Conservation (phyloP, 2,797 vertebrate genomes). For the Hippopotamyrus pictus region DNA sequence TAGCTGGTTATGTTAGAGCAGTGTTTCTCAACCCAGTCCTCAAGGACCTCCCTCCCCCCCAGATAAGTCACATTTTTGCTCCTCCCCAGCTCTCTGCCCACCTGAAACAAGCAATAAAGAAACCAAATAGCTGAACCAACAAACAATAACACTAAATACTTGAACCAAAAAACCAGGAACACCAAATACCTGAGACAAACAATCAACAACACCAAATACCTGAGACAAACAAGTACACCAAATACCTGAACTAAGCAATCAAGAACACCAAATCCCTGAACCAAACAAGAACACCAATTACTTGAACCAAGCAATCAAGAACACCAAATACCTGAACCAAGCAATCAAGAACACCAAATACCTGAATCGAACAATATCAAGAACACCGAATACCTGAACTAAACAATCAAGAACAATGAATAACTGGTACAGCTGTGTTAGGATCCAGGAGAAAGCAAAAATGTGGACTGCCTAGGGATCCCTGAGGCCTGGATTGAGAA, state of each 20-base stretch:
- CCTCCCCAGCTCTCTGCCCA: neutral
- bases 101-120: neutral
- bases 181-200: neutral
- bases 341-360: neutral
- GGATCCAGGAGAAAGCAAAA: neutral
- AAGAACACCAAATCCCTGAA: too few relatives aligned
- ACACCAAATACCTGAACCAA: neutral
- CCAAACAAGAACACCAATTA: too few relatives aligned
- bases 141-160: neutral
- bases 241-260: neutral
- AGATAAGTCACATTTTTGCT: neutral
- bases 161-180: neutral
- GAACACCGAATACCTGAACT: neutral
- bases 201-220: neutral
- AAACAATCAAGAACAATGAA: neutral
- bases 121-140: neutral
- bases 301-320: neutral
- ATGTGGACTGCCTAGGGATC: neutral
- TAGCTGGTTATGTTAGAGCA: neutral
- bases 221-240: neutral
- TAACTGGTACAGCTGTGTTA: neutral
- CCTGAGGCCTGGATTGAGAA: neutral
- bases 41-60: neutral
- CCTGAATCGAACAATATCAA: neutral
- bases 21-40: neutral